Percentiles rank a stretch among this genome's conserved stretches.
These are phyloP conservation scores for Proteles cristata DNA, from an alignment of 2,113 vertebrate genomes.

Conservation along the genomic window DNA sequence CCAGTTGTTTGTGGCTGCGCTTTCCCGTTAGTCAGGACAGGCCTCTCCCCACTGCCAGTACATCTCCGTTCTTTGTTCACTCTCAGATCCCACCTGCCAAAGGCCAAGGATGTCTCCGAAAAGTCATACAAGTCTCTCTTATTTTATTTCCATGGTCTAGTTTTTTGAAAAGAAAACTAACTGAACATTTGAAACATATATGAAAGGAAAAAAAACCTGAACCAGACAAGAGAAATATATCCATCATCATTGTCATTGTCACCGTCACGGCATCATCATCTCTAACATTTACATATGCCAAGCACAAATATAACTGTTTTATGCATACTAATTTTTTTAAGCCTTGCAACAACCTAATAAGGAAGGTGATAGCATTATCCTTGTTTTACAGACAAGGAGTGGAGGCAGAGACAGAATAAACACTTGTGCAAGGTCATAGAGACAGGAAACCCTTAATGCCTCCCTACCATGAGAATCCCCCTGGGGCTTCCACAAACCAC, in stretches of 20 bases:
- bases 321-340: neutral
- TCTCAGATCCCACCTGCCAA: neutral
- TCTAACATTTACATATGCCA: neutral
- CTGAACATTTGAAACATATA: conserved; percentile 21
- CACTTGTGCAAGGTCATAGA: neutral
- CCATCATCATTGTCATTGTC: neutral
- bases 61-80: neutral
- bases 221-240: neutral
- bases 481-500: neutral
- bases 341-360: neutral
- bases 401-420: neutral
- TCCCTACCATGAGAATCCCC: neutral
- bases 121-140: neutral
- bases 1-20: neutral
- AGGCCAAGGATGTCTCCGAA: conserved; percentile 8
- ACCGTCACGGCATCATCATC: neutral
- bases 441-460: neutral
- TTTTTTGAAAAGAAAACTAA: conserved; percentile 13
- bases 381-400: neutral
- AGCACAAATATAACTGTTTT: neutral
- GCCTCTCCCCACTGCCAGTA: neutral
- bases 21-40: neutral
- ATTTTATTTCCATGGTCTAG: neutral
- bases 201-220: neutral
- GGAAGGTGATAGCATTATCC: neutral